Evolutionary conservation across 2,888 invertebrate genomes (phyloP), one percentile per base, ranked within the genome.

Genomic region (Odontocerum albicorne): DNA sequence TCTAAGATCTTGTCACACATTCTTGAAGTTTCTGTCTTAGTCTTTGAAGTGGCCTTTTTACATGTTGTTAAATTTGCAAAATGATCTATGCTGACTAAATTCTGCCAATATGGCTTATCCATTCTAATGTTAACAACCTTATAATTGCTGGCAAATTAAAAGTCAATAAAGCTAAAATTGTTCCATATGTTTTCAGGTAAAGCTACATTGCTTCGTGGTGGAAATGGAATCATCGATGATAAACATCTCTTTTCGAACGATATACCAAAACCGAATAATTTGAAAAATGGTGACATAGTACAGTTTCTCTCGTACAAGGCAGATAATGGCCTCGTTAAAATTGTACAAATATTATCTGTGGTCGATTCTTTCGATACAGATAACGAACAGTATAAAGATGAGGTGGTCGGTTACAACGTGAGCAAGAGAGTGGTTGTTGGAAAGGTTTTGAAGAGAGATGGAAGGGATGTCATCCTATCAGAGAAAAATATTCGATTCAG

Each of bases 151-250:
- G n/a, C n/a, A n/a, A n/a, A n/a, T n/a, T n/a, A n/a, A n/a, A n/a
- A n/a, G n/a, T n/a, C n/a, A n/a, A n/a, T n/a, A n/a, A n/a, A n/a
- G n/a, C n/a, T n/a, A n/a, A n/a, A n/a, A n/a, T n/a, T n/a, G n/a
- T n/a, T n/a, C n/a, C n/a, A n/a, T n/a, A n/a, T n/a, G n/a, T n/a
- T 71, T 72, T 51, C 66, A 68, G 90, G 89, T 4, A 67, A 72
- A 27, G 73, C 90, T 27, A 86, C 86, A n/a, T 68, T 70, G n/a
- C 63, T 82, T n/a, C 67, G 66, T 4, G 66, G 69, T 1, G 67
- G 75, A 45, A 71, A 73, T 65, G 77, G 83, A 19, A 67, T 82
- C 1, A 84, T 90, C 53, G 85, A 90, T 12, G 22, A 32, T 3
- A 4, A 22, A 3, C 27, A 44, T 15, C 33, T 46, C 17, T 19